phyloP scores from a whole-genome alignment of 2,888 invertebrate genomes.

The Siphlonurus alternatus region DNA sequence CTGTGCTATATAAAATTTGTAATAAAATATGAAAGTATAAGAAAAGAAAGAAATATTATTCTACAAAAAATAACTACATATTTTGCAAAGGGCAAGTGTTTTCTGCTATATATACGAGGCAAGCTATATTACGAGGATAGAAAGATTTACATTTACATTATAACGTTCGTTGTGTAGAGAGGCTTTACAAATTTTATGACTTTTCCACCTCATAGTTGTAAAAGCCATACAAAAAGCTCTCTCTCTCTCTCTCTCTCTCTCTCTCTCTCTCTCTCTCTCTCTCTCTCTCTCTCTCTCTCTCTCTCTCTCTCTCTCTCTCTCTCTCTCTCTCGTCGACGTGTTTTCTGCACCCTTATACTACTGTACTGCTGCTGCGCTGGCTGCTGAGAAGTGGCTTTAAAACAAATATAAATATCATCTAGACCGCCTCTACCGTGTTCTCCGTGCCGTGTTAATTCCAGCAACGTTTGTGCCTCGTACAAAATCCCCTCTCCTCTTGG shows the following conservation, averaged over 20 bases:
- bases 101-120: no score
- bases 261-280: neutral
- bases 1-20: no score
- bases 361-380: neutral
- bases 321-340: neutral
- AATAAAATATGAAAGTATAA: no score
- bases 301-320: neutral
- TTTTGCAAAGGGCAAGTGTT: no score
- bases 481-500: no score
- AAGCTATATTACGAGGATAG: no score
- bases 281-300: neutral
- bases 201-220: neutral
- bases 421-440: neutral
- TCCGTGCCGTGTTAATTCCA: neutral
- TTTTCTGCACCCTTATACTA: neutral
- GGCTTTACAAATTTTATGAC: neutral
- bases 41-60: no score
- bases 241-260: neutral
- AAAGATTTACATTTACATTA: neutral
- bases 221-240: neutral
- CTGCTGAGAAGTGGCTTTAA: neutral
- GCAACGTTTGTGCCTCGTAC: neutral
- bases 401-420: constrained; percentile 3
- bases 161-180: neutral
- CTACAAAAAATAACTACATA: no score